Base-by-base conservation (phyloP, 2,113 vertebrate genomes). In the Sebastes schlegelii region DNA sequence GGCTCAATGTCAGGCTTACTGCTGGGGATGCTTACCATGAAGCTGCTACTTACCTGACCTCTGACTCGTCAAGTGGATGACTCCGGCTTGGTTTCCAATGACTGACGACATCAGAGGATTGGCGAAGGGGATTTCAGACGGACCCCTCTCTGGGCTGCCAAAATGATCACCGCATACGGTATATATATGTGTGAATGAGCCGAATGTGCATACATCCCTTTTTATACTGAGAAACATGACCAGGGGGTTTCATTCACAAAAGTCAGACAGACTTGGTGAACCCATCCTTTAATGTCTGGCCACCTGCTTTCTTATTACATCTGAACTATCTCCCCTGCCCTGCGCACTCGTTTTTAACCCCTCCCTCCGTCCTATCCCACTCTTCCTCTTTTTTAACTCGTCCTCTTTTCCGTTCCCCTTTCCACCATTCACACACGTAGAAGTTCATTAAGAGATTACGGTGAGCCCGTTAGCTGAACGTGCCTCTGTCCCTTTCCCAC, bases 61-160 rank as follows among this genome's bases (percentile, higher is more conserved):
- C n/a, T 93, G 90, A 92, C 92, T 72, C 26, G 72, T 55, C 90
- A 94, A 92, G 88, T 93, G 90, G 92, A 94, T 94, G 93, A 91
- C 88, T 86, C 85, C 16, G 34, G 92, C 90, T 91, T 92, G 90
- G 73, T 81, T 79, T 86, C 80, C 80, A 42, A n/a, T 79, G 87
- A 89, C 85, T 92, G 90, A 93, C 68, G 85, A 85, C 90, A 91
- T 92, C 74, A 57, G 77, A 81, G 91, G 93, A 88, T 91, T 93
- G 88, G 12, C 6, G 2, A 34, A 79, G 67, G 84, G 83, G 82
- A 92, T 93, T 93, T 92, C 76, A 73, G 66, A 68, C 34, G 77
- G 83, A 85, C 84, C 75, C 67, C 63, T 74, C 55, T 64, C 73
- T 57, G 45, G 77, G 11, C 52, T 64, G 80, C 76, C 80, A 88